These are phyloP conservation scores for Gymnarchus niloticus DNA, from an alignment of 2,113 vertebrate species.

Conservation along the genomic window DNA sequence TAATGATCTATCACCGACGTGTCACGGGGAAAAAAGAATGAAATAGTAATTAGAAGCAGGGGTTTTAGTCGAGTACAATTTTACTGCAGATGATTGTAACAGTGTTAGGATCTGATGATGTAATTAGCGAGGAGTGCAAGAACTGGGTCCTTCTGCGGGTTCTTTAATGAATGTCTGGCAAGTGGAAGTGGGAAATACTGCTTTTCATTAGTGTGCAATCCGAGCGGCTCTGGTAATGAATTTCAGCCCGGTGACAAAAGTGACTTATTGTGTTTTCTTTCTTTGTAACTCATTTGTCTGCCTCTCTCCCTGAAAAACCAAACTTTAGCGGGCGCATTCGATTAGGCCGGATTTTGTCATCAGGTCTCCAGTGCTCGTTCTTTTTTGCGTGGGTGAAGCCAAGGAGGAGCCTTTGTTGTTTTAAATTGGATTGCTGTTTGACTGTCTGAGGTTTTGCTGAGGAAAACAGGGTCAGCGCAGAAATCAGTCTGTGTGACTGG, in stretches of 20 bases:
- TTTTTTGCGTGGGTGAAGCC: background rate
- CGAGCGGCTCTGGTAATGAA: conserved; percentile 36
- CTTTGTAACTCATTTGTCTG: conserved; percentile 35
- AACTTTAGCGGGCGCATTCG: conserved; percentile 31
- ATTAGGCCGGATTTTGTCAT: conserved; percentile 7
- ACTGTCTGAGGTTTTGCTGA: background rate
- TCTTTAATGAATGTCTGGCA: conserved; percentile 69
- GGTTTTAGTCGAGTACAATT: conserved; percentile 79
- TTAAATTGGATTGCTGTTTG: conserved; percentile 14
- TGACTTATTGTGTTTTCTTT: conserved; percentile 35
- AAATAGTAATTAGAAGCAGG: conserved; percentile 97
- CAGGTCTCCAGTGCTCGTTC: conserved; percentile 4
- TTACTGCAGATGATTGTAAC: conserved; percentile 73
- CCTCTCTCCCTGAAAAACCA: conserved; percentile 27
- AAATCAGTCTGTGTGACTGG: conserved; percentile 64
- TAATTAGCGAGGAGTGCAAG: conserved; percentile 82
- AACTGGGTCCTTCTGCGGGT: conserved; percentile 65
- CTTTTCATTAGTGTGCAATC: conserved; percentile 34
- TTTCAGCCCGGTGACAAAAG: conserved; percentile 33
- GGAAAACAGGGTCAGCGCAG: conserved; percentile 55
- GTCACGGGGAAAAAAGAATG: conserved; percentile 87
- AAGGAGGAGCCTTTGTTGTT: background rate
- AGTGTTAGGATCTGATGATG: conserved; percentile 82
- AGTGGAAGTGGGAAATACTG: conserved; percentile 33
- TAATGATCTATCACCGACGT: conserved; percentile 99